A percentile compares a stretch with the other conserved stretches of the same genome.
phyloP scores from a whole-genome alignment of 2,797 vertebrate species.

The Hapalemur alaotrensis region DNA sequence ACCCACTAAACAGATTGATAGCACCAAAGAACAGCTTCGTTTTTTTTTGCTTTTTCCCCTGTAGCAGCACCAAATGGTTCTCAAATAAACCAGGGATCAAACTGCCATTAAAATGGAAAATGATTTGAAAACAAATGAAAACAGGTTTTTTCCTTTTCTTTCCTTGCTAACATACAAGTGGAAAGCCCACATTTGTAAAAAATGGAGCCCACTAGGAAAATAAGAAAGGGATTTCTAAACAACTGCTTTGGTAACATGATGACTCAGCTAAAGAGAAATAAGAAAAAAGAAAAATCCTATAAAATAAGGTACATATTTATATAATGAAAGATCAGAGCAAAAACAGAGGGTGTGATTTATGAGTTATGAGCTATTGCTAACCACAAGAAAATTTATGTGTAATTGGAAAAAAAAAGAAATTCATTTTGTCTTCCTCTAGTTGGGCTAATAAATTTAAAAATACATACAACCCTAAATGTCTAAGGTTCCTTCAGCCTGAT shows the following conservation, averaged over 20 bases:
- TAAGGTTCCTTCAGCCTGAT: constrained; percentile 74
- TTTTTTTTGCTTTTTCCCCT: not conserved
- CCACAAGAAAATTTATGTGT: constrained; percentile 77
- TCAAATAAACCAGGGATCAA: not conserved
- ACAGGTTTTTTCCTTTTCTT: not conserved
- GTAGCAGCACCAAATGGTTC: not conserved
- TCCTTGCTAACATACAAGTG: not conserved
- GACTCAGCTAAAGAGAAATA: constrained; percentile 14
- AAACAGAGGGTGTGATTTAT: constrained; percentile 70
- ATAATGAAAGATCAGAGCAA: constrained; percentile 5
- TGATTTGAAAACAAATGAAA: not conserved
- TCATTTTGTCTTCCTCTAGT: constrained; percentile 72
- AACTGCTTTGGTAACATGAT: not conserved
- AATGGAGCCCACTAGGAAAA: not conserved
- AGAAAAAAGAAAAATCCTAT: not conserved
- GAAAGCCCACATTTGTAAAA: not conserved
- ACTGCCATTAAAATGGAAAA: not conserved
- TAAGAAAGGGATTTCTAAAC: constrained; percentile 22
- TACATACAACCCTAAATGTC: constrained; percentile 63
- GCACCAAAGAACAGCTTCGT: not conserved
- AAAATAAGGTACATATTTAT: constrained; percentile 12
- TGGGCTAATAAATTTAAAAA: constrained; percentile 82
- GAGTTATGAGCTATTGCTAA: constrained; percentile 75
- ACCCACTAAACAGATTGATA: not conserved
- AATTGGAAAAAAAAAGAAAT: constrained; percentile 74